Percentiles rank a stretch among this genome's conserved stretches.
Conservation (phyloP, 1,140 invertebrate species). For the Diabrotica virgifera region DNA sequence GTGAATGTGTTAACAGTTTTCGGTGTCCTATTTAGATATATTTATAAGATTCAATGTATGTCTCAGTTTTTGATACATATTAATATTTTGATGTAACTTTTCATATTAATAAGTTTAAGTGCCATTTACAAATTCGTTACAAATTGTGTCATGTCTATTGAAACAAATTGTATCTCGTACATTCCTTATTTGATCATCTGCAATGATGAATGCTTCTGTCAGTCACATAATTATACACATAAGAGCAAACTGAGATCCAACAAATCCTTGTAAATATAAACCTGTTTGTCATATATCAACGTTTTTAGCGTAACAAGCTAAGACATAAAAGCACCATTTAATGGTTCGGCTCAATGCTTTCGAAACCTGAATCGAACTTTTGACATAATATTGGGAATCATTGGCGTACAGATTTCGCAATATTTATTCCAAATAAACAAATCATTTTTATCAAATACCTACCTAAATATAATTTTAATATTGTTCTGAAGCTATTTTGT, state of each 20-base stretch:
- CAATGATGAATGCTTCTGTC: conserved; percentile 18
- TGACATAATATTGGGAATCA: conserved; percentile 1
- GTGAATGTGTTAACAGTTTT: too few species aligned
- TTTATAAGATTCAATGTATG: too few species aligned
- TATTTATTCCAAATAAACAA: too few species aligned
- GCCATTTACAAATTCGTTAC: background rate
- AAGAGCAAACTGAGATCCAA: conserved; percentile 12
- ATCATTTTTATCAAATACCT: too few species aligned
- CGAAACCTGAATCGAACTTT: conserved; percentile 4
- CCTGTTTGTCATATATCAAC: conserved; percentile 34
- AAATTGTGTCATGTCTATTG: background rate
- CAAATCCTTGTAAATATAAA: conserved; percentile 28
- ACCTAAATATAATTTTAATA: too few species aligned
- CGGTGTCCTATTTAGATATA: too few species aligned
- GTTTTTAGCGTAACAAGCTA: conserved; percentile 31
- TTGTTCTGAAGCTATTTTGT: too few species aligned
- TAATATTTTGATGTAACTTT: too few species aligned
- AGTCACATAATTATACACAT: conserved; percentile 11
- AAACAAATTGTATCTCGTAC: background rate
- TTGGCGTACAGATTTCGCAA: background rate
- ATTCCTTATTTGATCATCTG: conserved; percentile 4
- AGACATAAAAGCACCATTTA: conserved; percentile 33
- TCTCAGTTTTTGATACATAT: too few species aligned
- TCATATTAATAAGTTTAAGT: too few species aligned
- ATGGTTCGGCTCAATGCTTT: conserved; percentile 20